These are phyloP conservation scores for Drosophila nigromelanica DNA, from an alignment of 1,140 invertebrate genomes.

Conservation along the genomic window DNA sequence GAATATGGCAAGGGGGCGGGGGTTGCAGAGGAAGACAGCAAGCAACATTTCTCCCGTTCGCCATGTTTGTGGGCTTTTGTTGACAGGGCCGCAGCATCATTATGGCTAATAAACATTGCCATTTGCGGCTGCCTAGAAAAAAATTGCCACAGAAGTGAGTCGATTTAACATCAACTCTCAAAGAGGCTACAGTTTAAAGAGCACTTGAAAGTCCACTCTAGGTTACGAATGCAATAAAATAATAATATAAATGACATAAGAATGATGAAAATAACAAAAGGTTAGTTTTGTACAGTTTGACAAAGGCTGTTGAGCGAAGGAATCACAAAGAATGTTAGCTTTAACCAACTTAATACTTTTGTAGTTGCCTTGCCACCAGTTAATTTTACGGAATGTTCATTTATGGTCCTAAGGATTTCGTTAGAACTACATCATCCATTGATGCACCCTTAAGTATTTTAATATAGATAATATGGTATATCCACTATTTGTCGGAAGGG, in stretches of 20 bases:
- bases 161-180: conserved; percentile 36
- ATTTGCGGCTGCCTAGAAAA: conserved; percentile 67
- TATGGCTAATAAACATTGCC: conserved; percentile 82
- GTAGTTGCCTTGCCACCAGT: too few relatives aligned
- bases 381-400: too few relatives aligned
- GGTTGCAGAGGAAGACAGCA: conserved; percentile 30
- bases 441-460: too few relatives aligned
- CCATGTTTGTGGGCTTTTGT: conserved; percentile 41
- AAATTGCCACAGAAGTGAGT: conserved; percentile 35
- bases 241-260: not conserved
- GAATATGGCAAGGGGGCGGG: not conserved
- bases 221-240: not conserved
- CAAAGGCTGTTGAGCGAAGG: too few relatives aligned
- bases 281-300: not conserved
- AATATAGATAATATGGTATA: too few relatives aligned
- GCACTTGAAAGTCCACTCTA: not conserved
- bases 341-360: too few relatives aligned
- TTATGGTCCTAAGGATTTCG: too few relatives aligned
- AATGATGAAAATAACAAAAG: not conserved
- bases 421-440: too few relatives aligned
- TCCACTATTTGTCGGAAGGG: too few relatives aligned
- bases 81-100: conserved; percentile 75
- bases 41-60: conserved; percentile 59
- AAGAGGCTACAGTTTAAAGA: conserved; percentile 2
- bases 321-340: too few relatives aligned